A percentile compares a stretch with the other conserved stretches of the same genome.
These are phyloP conservation scores for Morus bassanus DNA, from an alignment of 2,797 vertebrate species.

Conservation along the genomic window DNA sequence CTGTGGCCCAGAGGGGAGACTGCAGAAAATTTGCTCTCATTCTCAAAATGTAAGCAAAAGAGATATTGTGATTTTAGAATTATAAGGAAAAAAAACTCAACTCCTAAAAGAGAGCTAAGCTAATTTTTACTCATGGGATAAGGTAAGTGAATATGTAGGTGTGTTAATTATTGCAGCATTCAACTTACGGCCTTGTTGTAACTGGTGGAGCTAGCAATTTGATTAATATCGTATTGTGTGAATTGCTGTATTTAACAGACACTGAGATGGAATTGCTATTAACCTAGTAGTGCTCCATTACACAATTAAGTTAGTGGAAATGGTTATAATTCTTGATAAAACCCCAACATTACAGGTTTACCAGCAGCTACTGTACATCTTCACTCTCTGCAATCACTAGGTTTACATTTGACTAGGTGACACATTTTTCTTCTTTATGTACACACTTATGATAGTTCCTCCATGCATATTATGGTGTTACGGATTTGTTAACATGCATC, in stretches of 20 bases:
- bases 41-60: background rate
- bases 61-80: background rate
- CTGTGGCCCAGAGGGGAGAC: background rate
- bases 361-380: background rate
- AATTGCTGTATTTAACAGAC: background rate
- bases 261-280: background rate
- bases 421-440: background rate
- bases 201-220: background rate
- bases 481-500: background rate
- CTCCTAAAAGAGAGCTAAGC: background rate
- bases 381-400: background rate
- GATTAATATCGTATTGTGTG: background rate
- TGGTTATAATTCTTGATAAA: constrained; percentile 18
- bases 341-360: background rate
- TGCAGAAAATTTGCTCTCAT: background rate
- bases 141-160: background rate
- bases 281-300: background rate
- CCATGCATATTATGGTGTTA: background rate
- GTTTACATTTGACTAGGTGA: background rate
- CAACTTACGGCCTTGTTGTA: background rate
- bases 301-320: background rate
- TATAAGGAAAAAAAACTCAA: background rate
- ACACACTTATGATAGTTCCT: background rate
- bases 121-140: background rate
- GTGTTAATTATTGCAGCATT: background rate